Conservation (phyloP, 2,797 vertebrate genomes). For the Danio aesculapii region DNA sequence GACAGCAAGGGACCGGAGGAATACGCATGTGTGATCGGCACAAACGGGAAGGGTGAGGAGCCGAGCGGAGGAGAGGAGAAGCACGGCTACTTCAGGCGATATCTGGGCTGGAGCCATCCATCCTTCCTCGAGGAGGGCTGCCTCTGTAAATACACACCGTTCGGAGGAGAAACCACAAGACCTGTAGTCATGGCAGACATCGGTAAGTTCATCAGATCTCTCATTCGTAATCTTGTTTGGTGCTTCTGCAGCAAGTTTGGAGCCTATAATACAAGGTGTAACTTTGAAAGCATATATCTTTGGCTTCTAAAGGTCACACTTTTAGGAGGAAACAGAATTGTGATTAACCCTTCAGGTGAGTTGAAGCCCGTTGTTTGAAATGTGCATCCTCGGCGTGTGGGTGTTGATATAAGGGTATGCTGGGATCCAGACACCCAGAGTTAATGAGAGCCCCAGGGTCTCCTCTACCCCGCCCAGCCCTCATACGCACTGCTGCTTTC, state of each 20-base stretch:
- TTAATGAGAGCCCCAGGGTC: constrained; percentile 45
- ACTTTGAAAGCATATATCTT: constrained; percentile 13
- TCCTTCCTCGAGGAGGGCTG: constrained; percentile 66
- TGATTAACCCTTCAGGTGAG: constrained; percentile 37
- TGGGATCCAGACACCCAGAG: constrained; percentile 44
- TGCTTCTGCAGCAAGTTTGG: constrained; percentile 1
- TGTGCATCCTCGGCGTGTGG: constrained; percentile 18
- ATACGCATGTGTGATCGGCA: constrained; percentile 42
- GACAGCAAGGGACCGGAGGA: constrained; percentile 22
- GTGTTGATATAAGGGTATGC: constrained; percentile 51
- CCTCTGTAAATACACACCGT: constrained; percentile 52
- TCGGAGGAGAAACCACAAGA: constrained; percentile 45
- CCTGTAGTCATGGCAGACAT: constrained; percentile 77
- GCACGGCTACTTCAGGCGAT: constrained; percentile 50
- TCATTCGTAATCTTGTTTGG: constrained; percentile 31
- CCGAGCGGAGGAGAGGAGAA: constrained; percentile 23
- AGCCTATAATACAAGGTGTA: neutral
- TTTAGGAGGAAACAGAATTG: constrained; percentile 6
- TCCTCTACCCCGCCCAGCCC: constrained; percentile 39
- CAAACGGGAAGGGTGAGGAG: constrained; percentile 27
- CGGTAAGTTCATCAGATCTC: constrained; percentile 73
- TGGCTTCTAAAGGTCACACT: constrained; percentile 59
- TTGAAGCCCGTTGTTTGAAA: constrained; percentile 5
- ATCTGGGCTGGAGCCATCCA: constrained; percentile 55
- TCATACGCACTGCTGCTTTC: constrained; percentile 32